Conservation (phyloP, 2,797 vertebrate genomes). For the Lycodopsis pacificus region DNA sequence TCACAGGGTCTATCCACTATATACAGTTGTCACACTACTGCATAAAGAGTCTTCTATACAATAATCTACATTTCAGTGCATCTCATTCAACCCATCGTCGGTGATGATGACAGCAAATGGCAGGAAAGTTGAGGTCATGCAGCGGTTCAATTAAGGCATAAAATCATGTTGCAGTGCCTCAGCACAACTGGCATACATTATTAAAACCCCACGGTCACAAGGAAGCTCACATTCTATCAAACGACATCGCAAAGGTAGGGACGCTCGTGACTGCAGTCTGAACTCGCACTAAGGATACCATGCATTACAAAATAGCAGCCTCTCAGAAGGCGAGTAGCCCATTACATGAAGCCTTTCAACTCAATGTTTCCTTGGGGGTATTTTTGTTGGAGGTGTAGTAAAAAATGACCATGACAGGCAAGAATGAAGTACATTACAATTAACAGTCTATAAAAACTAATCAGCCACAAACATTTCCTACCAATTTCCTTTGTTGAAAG, state of each 20-base stretch:
- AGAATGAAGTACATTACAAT: slow-evolving; percentile 49
- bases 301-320: slow-evolving; percentile 57
- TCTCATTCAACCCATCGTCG: slow-evolving; percentile 56
- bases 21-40: slow-evolving; percentile 24
- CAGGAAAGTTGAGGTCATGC: slow-evolving; percentile 60
- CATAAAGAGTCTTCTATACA: slow-evolving; percentile 43
- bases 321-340: slow-evolving; percentile 22
- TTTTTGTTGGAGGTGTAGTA: slow-evolving; percentile 34
- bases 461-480: slow-evolving; percentile 24
- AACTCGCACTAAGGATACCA: slow-evolving; percentile 66
- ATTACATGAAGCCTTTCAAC: slow-evolving; percentile 62
- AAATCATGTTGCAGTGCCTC: slow-evolving; percentile 50
- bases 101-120: slow-evolving; percentile 61
- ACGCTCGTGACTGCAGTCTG: slow-evolving; percentile 69
- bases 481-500: background rate
- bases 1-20: slow-evolving; percentile 6
- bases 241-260: slow-evolving; percentile 49
- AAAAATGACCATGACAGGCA: slow-evolving; percentile 29
- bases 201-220: slow-evolving; percentile 70
- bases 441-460: slow-evolving; percentile 47
- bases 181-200: slow-evolving; percentile 73
- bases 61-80: slow-evolving; percentile 74
- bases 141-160: slow-evolving; percentile 62
- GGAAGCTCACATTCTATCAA: slow-evolving; percentile 61
- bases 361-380: slow-evolving; percentile 48